A percentile compares a stretch with the other conserved stretches of the same genome.
Evolutionary conservation across 2,888 invertebrate species (phyloP).

Genomic region (Dolomedes plantarius): DNA sequence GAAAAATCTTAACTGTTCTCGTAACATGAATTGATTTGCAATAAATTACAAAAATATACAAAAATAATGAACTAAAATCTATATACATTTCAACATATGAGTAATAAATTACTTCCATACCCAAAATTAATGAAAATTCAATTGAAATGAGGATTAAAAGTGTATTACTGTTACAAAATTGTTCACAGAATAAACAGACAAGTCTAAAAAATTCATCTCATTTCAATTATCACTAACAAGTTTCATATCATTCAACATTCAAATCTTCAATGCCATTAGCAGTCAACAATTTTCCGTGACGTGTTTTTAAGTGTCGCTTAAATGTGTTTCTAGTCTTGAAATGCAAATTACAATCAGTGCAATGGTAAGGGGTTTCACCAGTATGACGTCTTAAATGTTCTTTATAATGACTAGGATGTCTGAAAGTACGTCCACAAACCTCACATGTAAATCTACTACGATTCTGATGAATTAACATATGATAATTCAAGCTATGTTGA

Average conservation of each 20-base stretch:
- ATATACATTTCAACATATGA: background rate
- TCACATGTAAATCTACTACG: slow-evolving; percentile 81
- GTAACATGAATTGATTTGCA: no score
- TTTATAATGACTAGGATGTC: slow-evolving; percentile 81
- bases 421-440: slow-evolving; percentile 80
- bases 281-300: slow-evolving; percentile 80
- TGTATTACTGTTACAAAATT: background rate
- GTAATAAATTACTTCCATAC: background rate
- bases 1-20: no score
- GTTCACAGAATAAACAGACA: no score
- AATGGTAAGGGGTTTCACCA: slow-evolving; percentile 79
- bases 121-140: background rate
- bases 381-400: slow-evolving; percentile 81
- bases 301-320: slow-evolving; percentile 80
- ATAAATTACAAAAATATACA: background rate
- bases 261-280: slow-evolving; percentile 78
- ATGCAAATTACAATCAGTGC: slow-evolving; percentile 77
- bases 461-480: slow-evolving; percentile 81
- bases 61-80: slow-evolving; percentile 11
- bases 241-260: background rate
- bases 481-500: slow-evolving; percentile 81
- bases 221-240: background rate
- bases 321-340: slow-evolving; percentile 82
- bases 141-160: background rate
- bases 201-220: no score